A percentile compares a stretch with the other conserved stretches of the same genome.
These are phyloP conservation scores for Chionoecetes opilio DNA, from an alignment of 1,140 invertebrate species.

Conservation along the genomic window DNA sequence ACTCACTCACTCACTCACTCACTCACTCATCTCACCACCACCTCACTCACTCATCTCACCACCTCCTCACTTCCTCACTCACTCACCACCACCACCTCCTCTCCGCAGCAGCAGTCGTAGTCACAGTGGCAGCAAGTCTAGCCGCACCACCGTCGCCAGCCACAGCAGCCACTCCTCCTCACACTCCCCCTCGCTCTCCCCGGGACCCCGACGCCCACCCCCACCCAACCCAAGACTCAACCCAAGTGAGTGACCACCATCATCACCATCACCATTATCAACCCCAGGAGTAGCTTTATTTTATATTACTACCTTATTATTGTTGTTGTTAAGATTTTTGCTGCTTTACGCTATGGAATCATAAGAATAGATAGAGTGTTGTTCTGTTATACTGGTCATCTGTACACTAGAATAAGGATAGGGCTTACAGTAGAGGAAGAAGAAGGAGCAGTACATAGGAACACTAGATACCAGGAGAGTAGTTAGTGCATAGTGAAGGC, in stretches of 20 bases:
- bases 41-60: neutral
- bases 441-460: too few species aligned
- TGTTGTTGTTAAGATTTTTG: too few species aligned
- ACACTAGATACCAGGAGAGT: too few species aligned
- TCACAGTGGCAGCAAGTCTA: constrained; percentile 55
- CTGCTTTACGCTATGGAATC: too few species aligned
- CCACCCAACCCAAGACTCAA: constrained; percentile 39
- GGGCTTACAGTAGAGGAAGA: too few species aligned
- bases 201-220: neutral
- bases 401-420: too few species aligned
- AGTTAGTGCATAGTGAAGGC: too few species aligned
- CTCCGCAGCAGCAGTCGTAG: constrained; percentile 35
- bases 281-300: neutral
- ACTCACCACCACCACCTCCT: neutral
- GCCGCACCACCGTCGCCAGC: constrained; percentile 41
- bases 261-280: neutral
- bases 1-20: too few species aligned
- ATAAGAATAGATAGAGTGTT: too few species aligned
- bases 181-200: constrained; percentile 43
- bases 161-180: constrained; percentile 46
- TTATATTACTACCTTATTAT: neutral
- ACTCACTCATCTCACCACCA: too few species aligned
- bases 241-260: constrained; percentile 50
- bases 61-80: neutral
- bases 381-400: too few species aligned